These are phyloP conservation scores for Nemurella pictetii DNA, from an alignment of 2,888 invertebrate genomes.

Conservation along the genomic window DNA sequence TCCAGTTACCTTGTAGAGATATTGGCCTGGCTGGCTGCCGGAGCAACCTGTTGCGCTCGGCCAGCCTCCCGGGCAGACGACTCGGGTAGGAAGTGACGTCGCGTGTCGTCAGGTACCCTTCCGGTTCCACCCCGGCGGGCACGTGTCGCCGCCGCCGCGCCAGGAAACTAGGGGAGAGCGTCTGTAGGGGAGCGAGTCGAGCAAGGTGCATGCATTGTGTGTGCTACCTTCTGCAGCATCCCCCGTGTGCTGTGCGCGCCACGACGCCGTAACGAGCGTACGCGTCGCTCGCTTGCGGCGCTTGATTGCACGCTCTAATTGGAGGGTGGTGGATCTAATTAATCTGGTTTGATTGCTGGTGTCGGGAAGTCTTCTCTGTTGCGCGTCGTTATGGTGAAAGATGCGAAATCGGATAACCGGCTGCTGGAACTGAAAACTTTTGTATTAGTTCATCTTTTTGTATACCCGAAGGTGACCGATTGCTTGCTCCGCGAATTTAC, in stretches of 20 bases:
- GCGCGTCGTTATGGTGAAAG: too few species aligned
- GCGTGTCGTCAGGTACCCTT: background rate
- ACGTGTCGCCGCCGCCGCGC: background rate
- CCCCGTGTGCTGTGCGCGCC: background rate
- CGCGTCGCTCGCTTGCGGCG: slow-evolving; percentile 22
- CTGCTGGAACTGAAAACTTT: too few species aligned
- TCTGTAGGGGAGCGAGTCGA: background rate
- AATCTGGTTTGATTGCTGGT: background rate
- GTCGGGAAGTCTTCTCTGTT: too few species aligned
- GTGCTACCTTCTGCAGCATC: background rate
- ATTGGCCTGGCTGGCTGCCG: too few species aligned
- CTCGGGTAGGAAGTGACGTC: slow-evolving; percentile 10
- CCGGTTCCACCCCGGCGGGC: slow-evolving; percentile 16
- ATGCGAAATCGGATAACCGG: too few species aligned
- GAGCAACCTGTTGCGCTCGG: slow-evolving; percentile 11
- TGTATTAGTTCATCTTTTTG: too few species aligned
- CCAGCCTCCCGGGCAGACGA: background rate
- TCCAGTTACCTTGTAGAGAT: background rate
- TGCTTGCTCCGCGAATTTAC: too few species aligned
- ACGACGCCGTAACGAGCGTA: slow-evolving; percentile 23
- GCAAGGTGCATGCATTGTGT: too few species aligned
- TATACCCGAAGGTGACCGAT: too few species aligned
- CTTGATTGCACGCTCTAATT: background rate
- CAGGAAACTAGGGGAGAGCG: too few species aligned
- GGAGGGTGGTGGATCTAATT: background rate